These are phyloP conservation scores for Corythoichthys intestinalis DNA, from an alignment of 2,113 vertebrate species.

Conservation along the genomic window DNA sequence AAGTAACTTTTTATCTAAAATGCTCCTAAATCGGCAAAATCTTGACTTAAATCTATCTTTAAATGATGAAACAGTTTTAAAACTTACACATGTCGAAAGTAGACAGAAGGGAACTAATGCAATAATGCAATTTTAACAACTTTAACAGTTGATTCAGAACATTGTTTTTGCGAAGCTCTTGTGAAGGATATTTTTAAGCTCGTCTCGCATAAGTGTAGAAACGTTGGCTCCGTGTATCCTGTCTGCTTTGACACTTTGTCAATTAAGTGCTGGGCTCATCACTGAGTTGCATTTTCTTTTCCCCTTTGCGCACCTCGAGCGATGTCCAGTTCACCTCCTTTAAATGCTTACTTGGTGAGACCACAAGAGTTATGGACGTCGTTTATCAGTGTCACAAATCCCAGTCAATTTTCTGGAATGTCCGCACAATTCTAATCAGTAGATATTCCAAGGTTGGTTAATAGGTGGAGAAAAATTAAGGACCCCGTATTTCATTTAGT, in stretches of 20 bases:
- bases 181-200: not conserved
- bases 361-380: not conserved
- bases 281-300: not conserved
- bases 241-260: constrained; percentile 7
- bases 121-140: no score
- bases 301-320: not conserved
- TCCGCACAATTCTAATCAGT: constrained; percentile 22
- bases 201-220: not conserved
- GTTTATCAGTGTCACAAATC: constrained; percentile 28
- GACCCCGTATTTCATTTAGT: constrained; percentile 40
- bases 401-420: constrained; percentile 11
- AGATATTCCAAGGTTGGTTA: constrained; percentile 11
- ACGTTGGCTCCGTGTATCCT: constrained; percentile 4
- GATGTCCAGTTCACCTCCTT: not conserved
- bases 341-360: not conserved
- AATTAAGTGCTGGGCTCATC: not conserved
- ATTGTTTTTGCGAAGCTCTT: no score
- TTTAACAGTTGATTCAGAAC: no score
- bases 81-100: no score
- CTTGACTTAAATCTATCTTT: no score
- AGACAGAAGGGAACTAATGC: no score
- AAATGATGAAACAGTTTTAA: no score
- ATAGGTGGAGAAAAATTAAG: constrained; percentile 33
- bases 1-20: no score
- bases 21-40: no score